Evolutionary conservation across 2,797 vertebrate species (phyloP).

Genomic region (Dendrocincla fuliginosa): DNA sequence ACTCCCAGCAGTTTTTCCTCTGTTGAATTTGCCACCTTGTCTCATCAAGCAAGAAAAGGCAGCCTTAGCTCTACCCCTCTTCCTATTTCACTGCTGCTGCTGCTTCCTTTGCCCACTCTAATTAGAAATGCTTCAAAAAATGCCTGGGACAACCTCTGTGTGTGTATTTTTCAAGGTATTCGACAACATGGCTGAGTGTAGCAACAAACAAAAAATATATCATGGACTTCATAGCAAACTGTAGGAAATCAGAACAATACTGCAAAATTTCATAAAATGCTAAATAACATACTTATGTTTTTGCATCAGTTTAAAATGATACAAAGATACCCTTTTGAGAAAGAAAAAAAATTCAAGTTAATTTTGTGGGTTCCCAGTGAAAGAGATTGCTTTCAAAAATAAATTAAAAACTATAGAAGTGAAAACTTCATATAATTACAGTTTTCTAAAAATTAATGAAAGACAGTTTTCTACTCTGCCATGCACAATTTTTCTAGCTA

Average conservation of each 20-base stretch:
- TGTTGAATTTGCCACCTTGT: constrained; percentile 31
- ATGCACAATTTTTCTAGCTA: not conserved
- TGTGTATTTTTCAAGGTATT: not conserved
- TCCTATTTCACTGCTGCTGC: not conserved
- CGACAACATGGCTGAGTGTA: not conserved
- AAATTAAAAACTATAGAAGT: not conserved
- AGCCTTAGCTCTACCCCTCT: not conserved
- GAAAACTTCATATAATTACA: not conserved
- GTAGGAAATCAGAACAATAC: not conserved
- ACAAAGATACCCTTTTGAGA: not conserved
- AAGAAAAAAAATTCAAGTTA: not conserved
- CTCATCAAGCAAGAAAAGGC: not conserved
- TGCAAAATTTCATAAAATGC: not conserved
- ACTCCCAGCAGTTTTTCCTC: constrained; percentile 20
- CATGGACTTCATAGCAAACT: not conserved
- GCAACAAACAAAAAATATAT: not conserved
- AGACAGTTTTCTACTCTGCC: not conserved
- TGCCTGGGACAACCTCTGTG: not conserved
- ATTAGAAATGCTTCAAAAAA: not conserved
- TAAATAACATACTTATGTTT: not conserved
- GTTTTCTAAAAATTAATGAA: not conserved
- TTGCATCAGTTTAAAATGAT: not conserved
- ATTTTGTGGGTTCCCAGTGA: not conserved
- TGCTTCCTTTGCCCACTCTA: not conserved
- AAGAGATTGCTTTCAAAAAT: not conserved